These are phyloP conservation scores for Cremastinae sp. DNA, from an alignment of 2,888 invertebrate species.

Conservation along the genomic window DNA sequence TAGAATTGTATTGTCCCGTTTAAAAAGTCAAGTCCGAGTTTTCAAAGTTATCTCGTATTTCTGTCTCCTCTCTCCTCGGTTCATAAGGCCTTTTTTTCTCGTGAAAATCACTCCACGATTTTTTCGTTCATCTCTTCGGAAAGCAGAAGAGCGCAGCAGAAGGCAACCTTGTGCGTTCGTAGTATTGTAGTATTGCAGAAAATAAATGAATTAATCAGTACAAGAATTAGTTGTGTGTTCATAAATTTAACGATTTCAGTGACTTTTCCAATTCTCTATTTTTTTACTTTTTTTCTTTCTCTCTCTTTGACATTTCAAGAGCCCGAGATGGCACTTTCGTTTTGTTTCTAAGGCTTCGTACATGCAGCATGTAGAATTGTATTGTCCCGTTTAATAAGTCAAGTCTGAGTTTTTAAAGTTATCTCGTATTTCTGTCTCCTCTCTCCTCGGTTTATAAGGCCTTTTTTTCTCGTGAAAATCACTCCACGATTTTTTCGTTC, in stretches of 20 bases:
- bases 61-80: slow-evolving; percentile 1
- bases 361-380: slow-evolving; percentile 46
- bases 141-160: slow-evolving; percentile 38
- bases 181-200: slow-evolving; percentile 60
- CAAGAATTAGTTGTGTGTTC: slow-evolving; percentile 34
- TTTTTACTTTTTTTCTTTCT: too few species aligned
- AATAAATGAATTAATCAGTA: slow-evolving; percentile 45
- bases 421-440: slow-evolving; percentile 11
- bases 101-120: slow-evolving; percentile 24
- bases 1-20: slow-evolving; percentile 59
- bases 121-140: slow-evolving; percentile 15
- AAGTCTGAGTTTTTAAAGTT: slow-evolving; percentile 30
- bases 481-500: slow-evolving; percentile 30
- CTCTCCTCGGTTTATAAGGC: background rate
- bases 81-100: background rate
- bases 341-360: slow-evolving; percentile 38
- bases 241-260: background rate
- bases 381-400: slow-evolving; percentile 55
- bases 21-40: background rate
- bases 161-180: slow-evolving; percentile 31
- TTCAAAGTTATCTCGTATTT: slow-evolving; percentile 34
- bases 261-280: too few species aligned
- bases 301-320: slow-evolving; percentile 24
- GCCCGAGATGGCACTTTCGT: slow-evolving; percentile 40
- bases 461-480: background rate